phyloP scores from a whole-genome alignment of 2,888 invertebrate genomes.

The Agriopis leucophaearia region DNA sequence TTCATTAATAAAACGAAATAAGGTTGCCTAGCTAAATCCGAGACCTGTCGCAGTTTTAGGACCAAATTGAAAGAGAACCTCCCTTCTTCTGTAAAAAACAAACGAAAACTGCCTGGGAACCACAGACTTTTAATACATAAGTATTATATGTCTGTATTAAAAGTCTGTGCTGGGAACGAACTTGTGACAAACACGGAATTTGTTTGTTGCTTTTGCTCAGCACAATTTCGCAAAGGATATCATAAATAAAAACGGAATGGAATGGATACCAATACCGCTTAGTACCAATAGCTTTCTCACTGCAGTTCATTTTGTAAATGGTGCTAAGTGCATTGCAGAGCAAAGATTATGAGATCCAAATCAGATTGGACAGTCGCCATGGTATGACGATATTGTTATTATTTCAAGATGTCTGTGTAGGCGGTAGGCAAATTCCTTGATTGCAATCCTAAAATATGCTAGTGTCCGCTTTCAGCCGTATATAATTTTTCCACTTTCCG shows the following conservation, averaged over 20 bases:
- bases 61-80: too few species aligned
- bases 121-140: too few species aligned
- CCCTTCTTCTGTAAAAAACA: too few species aligned
- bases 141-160: too few species aligned
- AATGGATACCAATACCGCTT: slow-evolving; percentile 27
- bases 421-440: not conserved
- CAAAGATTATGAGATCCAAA: slow-evolving; percentile 20
- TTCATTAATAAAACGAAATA: too few species aligned
- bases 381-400: slow-evolving; percentile 1
- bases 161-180: too few species aligned
- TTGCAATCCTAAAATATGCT: not conserved
- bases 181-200: too few species aligned
- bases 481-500: too few species aligned
- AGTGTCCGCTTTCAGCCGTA: too few species aligned
- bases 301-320: slow-evolving; percentile 17
- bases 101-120: too few species aligned
- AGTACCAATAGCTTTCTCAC: slow-evolving; percentile 14
- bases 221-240: slow-evolving; percentile 15
- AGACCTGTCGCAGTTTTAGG: too few species aligned
- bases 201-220: not conserved
- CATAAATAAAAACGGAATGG: slow-evolving; percentile 23
- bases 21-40: too few species aligned
- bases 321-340: slow-evolving; percentile 7
- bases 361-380: slow-evolving; percentile 26
- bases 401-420: slow-evolving; percentile 10